A percentile compares a stretch with the other conserved stretches of the same genome.
These are phyloP conservation scores for Acanthisitta chloris DNA, from an alignment of 2,113 vertebrate genomes.

Conservation along the genomic window DNA sequence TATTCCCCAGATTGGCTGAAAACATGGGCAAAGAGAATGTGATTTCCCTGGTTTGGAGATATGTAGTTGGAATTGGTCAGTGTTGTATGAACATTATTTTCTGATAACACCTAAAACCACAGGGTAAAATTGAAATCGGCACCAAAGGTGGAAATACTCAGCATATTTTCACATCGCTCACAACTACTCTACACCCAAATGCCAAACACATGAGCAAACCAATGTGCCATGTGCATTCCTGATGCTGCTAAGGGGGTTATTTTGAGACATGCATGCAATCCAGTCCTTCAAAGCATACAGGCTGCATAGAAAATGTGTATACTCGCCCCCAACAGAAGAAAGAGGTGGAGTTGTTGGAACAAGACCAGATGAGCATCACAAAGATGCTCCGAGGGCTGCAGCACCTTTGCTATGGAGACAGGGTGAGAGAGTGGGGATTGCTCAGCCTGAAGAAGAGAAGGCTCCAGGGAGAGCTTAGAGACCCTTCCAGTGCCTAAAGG, in stretches of 20 bases:
- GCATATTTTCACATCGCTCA: not conserved
- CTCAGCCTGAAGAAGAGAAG: not conserved
- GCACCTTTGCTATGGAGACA: not conserved
- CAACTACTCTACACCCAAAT: not conserved
- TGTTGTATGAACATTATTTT: accelerated
- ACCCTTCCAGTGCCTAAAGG: accelerated
- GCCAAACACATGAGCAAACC: not conserved
- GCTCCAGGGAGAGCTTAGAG: not conserved
- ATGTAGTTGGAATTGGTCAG: not conserved
- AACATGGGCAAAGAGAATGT: accelerated
- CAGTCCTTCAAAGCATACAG: not conserved
- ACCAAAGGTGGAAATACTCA: not conserved
- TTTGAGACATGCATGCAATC: not conserved
- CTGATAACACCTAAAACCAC: not conserved
- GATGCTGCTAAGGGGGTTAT: not conserved
- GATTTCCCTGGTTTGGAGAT: not conserved
- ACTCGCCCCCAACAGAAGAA: not conserved
- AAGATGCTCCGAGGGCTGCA: not conserved
- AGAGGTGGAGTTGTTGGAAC: not conserved
- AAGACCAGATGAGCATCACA: not conserved
- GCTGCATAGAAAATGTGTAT: accelerated
- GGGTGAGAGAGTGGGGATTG: not conserved
- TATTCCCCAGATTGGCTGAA: not conserved
- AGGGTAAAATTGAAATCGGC: not conserved
- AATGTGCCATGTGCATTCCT: not conserved